A percentile compares a stretch with the other conserved stretches of the same genome.
These are phyloP conservation scores for Napeogenes inachia DNA, from an alignment of 2,888 invertebrate genomes.

Conservation along the genomic window DNA sequence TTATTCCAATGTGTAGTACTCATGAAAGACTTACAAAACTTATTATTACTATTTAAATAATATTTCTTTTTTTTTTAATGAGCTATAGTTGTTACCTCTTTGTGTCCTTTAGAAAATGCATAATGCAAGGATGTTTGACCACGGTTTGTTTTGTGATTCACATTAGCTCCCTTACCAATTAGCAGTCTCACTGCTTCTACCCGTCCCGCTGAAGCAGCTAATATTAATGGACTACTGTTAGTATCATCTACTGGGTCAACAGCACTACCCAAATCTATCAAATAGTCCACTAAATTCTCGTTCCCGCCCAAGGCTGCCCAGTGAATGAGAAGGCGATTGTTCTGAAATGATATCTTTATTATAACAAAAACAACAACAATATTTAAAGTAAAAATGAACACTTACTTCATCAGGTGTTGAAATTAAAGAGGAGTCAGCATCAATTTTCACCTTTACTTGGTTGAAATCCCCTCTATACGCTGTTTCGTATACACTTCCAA, in stretches of 20 bases:
- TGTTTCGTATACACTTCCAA: conserved; percentile 78
- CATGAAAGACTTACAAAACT: no score
- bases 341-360: conserved; percentile 66
- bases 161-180: conserved; percentile 82
- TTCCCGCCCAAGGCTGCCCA: conserved; percentile 90
- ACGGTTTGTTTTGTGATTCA: conserved; percentile 83
- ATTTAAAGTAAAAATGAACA: conserved; percentile 11
- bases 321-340: conserved; percentile 83
- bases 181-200: conserved; percentile 81
- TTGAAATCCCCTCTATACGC: conserved; percentile 85
- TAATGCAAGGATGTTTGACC: conserved; percentile 91
- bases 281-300: conserved; percentile 82
- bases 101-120: conserved; percentile 90
- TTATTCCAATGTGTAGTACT: no score
- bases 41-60: no score
- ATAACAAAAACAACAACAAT: conserved; percentile 3
- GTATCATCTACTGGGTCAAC: conserved; percentile 86
- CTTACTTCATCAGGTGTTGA: conserved; percentile 55
- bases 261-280: conserved; percentile 81
- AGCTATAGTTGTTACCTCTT: conserved; percentile 68
- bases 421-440: conserved; percentile 63
- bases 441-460: conserved; percentile 79
- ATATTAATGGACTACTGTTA: conserved; percentile 86
- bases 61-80: neutral
- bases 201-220: conserved; percentile 88